phyloP scores from a whole-genome alignment of 2,113 vertebrate genomes.

The Cathartes aura region DNA sequence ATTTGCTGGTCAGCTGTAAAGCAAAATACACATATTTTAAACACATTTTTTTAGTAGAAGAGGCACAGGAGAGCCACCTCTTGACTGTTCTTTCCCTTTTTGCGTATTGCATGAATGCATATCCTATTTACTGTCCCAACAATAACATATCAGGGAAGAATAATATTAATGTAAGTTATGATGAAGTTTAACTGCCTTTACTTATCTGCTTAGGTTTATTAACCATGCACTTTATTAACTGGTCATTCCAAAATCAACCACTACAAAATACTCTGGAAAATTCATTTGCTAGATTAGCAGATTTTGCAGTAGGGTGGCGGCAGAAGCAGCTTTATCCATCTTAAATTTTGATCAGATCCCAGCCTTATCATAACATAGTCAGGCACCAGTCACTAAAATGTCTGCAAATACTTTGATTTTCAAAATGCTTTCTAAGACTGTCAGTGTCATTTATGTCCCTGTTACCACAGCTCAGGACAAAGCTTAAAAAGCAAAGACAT shows the following conservation, averaged over 20 bases:
- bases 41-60: not conserved
- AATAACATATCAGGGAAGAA: not conserved
- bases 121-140: not conserved
- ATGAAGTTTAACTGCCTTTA: not conserved
- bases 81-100: not conserved
- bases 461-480: not conserved
- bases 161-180: not conserved
- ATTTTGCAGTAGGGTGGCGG: not conserved
- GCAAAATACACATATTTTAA: not conserved
- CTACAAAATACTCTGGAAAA: not conserved
- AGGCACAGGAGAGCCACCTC: not conserved
- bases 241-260: not conserved
- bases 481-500: not conserved
- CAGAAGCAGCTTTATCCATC: not conserved
- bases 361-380: not conserved
- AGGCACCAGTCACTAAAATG: not conserved
- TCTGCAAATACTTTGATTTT: not conserved
- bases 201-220: not conserved
- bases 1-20: constrained; percentile 82
- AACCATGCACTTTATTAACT: not conserved
- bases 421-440: not conserved
- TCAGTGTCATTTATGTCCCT: not conserved
- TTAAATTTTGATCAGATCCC: not conserved
- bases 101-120: not conserved
- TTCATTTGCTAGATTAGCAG: not conserved